Base-by-base conservation (phyloP, 2,888 invertebrate species). In the Agrotis exclamationis region DNA sequence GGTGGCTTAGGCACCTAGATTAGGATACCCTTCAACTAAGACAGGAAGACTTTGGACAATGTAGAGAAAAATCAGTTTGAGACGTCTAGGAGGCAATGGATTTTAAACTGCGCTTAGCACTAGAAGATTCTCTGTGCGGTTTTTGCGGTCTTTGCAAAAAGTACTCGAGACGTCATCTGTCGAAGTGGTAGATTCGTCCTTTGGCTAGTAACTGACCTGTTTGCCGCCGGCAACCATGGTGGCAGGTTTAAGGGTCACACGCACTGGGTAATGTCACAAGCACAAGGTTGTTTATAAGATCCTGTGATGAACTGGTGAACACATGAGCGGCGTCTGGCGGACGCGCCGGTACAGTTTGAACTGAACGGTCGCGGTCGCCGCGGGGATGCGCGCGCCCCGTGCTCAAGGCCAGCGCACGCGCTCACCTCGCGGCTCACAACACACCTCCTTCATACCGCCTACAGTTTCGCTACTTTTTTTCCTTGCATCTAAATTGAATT, bases 181-280 rank as follows among this genome's bases (percentile, higher is more conserved):
- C 28, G 39, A 64, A 67, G 60, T 81, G 82, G 77, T 83, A 80
- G 78, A 76, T 80, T 85, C 74, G 86, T 86, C 85, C 85, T 86
- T 85, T 83, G 82, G 70, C 84, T 85, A 86, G 78, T 83, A 85
- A 89, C 88, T 86, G 92, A 96, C 96, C 96, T 96, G 96, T 92
- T 96, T 96, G 84, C 96, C 96, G 90, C 96, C 96, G 88, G 96
- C 96, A 80, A 96, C 96, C 96, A 96, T 96, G 86, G 88, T 96
- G 94, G 69, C 84, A 80, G 83, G 81, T 89, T 89, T 86, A 76
- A 63, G 74, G 82, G 86, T 90, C 89, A 92, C 93, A 86, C 82
- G 89, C 94, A 94, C 93, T 89, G 90, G 90, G 85, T 82, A 89
- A 90, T 89, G 92, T 91, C 93, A 93, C 93, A 89, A 85, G 83